Percentiles rank a stretch among this genome's conserved stretches.
Conservation (phyloP, 2,113 vertebrate species). For the Orthonyx spaldingii region DNA sequence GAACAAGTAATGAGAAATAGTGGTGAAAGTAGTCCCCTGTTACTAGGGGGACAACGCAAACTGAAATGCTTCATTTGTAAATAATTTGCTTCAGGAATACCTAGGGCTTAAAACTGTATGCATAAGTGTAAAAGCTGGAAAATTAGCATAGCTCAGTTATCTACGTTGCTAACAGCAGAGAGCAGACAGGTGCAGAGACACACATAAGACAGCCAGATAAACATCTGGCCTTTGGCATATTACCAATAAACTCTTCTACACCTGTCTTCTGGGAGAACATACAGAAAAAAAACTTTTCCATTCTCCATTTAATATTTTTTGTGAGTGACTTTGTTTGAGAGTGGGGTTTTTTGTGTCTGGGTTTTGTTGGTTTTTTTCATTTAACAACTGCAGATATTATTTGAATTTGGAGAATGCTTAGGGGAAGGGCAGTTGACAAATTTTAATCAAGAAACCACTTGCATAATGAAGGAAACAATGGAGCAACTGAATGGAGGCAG, state of each 20-base stretch:
- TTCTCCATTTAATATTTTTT: not conserved
- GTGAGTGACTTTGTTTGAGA: not conserved
- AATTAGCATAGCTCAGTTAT: not conserved
- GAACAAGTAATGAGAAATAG: not conserved
- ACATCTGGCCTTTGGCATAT: not conserved
- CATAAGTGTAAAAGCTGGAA: not conserved
- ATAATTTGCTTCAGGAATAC: not conserved
- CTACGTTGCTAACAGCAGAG: not conserved
- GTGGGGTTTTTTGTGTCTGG: fast-evolving
- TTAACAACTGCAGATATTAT: not conserved
- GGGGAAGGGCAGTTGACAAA: not conserved
- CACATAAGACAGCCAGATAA: not conserved
- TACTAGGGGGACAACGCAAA: not conserved
- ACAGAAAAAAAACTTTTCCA: not conserved
- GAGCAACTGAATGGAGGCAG: slow-evolving; percentile 23
- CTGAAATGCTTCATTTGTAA: not conserved
- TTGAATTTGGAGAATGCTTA: slow-evolving; percentile 8
- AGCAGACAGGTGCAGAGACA: not conserved
- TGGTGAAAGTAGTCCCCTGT: not conserved
- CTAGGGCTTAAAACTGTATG: not conserved
- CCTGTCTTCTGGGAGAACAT: not conserved
- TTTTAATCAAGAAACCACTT: slow-evolving; percentile 23
- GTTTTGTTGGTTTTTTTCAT: not conserved
- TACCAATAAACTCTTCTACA: not conserved
- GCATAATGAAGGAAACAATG: not conserved